Conservation (phyloP, 2,888 invertebrate species). For the Oeneis ivallda region DNA sequence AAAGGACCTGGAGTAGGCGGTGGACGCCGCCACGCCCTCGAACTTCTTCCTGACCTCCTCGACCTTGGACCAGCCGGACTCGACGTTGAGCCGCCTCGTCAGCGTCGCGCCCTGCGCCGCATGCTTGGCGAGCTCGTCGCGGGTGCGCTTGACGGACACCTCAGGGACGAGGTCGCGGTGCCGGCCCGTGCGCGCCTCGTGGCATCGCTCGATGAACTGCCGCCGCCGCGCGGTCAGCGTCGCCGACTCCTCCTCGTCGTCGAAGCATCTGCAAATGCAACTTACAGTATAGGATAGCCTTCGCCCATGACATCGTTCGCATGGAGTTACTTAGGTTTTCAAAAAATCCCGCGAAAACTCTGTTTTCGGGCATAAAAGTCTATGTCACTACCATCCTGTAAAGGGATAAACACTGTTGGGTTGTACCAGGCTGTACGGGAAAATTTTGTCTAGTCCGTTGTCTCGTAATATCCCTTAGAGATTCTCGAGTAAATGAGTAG, state of each 20-base stretch:
- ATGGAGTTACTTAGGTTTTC: too few relatives aligned
- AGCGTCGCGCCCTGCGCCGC: slow-evolving; percentile 66
- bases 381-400: too few relatives aligned
- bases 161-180: slow-evolving; percentile 66
- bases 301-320: too few relatives aligned
- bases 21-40: slow-evolving; percentile 60
- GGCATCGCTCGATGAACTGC: slow-evolving; percentile 76
- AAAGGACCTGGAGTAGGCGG: slow-evolving; percentile 68
- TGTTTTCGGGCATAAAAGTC: too few relatives aligned
- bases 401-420: too few relatives aligned
- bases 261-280: slow-evolving; percentile 63
- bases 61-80: slow-evolving; percentile 77
- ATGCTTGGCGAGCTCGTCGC: slow-evolving; percentile 73
- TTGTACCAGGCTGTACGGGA: too few relatives aligned
- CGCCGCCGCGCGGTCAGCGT: slow-evolving; percentile 68
- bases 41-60: slow-evolving; percentile 78
- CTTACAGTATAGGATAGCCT: background rate
- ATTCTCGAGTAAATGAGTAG: too few relatives aligned
- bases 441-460: too few relatives aligned
- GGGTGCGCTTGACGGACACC: slow-evolving; percentile 67
- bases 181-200: slow-evolving; percentile 63
- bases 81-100: slow-evolving; percentile 73
- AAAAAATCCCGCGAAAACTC: too few relatives aligned
- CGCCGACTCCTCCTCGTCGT: slow-evolving; percentile 62
- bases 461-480: too few relatives aligned